Base-by-base conservation (phyloP, 1,140 invertebrate species). In the Agraylea sexmaculata region DNA sequence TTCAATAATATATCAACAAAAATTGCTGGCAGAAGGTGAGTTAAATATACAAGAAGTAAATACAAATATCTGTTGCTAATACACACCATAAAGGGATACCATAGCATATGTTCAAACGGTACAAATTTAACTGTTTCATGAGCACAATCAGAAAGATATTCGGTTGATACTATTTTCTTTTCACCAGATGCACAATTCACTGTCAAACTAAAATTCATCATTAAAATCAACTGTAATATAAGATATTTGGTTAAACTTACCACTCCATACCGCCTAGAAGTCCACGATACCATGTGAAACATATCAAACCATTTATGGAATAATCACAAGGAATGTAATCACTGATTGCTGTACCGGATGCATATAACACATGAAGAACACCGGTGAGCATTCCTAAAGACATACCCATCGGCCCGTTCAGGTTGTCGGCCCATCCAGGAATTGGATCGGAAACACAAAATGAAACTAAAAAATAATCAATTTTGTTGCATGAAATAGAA, bases 311-410 rank as follows among this genome's bases (percentile, higher is more conserved):
- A 28, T 42, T 34, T 11, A 43, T 46, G 8, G 31, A 33, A 21
- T 20, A 38, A 27, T 46, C 45, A 17, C 40, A 42, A 8, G 45
- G 40, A 5, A 46, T 34, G 16, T 19, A 46, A 17, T 46, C 40
- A 13, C n/a, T 17, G 2, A 34, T 28, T 10, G 19, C 8, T 6
- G 39, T 16, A 5, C 4, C 7, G 25, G 40, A 25, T 19, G 12
- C 28, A 22, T 40, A 40, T 6, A 45, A 6, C 3, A n/a, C 12
- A 23, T 40, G 46, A 11, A 47, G 3, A 10, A 46, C 22, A 15
- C 43, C 40, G 1, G 44, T 22, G 10, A 33, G 1, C 16, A 29
- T 11, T 10, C 38, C 43, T 10, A 34, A 12, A 4, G 25, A 27
- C 7, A 49, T 8, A 16, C 47, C 35, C 17, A 34, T 22, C 8